Evolutionary conservation across 2,797 vertebrate species (phyloP), one percentile per base, ranked within the genome.

Genomic region (Lophius americanus): DNA sequence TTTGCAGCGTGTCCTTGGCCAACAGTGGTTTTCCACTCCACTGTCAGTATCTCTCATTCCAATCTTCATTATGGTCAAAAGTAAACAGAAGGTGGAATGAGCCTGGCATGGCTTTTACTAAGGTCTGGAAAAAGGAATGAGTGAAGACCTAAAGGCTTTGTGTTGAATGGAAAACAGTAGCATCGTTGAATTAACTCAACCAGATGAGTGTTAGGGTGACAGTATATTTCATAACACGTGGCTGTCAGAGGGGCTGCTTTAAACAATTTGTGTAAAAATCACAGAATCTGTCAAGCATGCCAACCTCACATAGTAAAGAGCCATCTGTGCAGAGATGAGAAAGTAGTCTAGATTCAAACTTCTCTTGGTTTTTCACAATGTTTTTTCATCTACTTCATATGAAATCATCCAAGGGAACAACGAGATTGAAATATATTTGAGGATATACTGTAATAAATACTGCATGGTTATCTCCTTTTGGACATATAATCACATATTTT

Each of bases 1-100:
- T 83, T 39, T 71, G 50, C 57, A 60, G 65, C 43, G 32, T 63
- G 60, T 48, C 74, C 67, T 68, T 73, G 65, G 60, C 77, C 50
- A 44, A 42, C 61, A 48, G 68, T 12, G 42, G 59, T 32, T 57
- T 51, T 81, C 61, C 61, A 54, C 55, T 59, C 13, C 37, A 48
- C 36, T 62, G 41, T 70, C 49, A 75, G 37, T 36, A 38, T 72
- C 48, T 56, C 10, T 5, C 67, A 7, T 62, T 62, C 54, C 38
- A 41, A 46, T 57, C 68, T 53, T 42, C 9, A 11, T 57, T 12
- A 47, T 9, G 44, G 63, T 38, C 37, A 38, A 38, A 38, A 38
- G 23, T 23, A 23, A 23, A 23, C 23, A 23, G 37, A 51, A 60
- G 51, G 51, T 68, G 42, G 33, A 73, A 43, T 49, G 32, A 38